These are phyloP conservation scores for Myotis myotis DNA, from an alignment of 2,797 vertebrate species.

Conservation along the genomic window DNA sequence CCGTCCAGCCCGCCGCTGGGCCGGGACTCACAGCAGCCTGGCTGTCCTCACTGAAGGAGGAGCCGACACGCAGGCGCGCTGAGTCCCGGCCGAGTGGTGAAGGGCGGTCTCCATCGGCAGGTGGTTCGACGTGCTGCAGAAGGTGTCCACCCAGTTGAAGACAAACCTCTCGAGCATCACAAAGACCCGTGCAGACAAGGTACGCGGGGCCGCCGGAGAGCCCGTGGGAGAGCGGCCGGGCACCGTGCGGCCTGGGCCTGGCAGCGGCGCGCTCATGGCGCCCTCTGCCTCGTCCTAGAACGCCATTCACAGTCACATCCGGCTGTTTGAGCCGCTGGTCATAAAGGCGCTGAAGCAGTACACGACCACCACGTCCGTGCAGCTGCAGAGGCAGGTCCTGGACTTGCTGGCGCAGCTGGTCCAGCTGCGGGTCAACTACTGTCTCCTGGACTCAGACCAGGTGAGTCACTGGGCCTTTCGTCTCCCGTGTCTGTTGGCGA, in stretches of 20 bases:
- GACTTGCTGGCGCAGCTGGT: conserved; percentile 97
- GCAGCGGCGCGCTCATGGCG: fast-evolving
- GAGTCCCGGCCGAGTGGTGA: neutral
- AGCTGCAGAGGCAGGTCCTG: conserved; percentile 95
- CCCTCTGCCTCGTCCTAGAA: conserved; percentile 85
- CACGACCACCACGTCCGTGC: conserved; percentile 96
- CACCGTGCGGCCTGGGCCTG: too few species aligned
- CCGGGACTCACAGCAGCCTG: fast-evolving
- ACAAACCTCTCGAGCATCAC: conserved; percentile 91
- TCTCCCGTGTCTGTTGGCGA: fast-evolving
- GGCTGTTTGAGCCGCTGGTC: conserved; percentile 97
- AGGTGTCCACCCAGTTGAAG: conserved; percentile 93
- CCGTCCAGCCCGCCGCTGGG: neutral
- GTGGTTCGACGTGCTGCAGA: conserved; percentile 99
- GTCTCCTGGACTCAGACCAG: conserved; percentile 98
- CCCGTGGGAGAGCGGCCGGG: too few species aligned
- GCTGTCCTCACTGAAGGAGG: too few species aligned
- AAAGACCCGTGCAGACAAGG: conserved; percentile 96
- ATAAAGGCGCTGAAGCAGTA: conserved; percentile 99
- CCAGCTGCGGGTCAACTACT: conserved; percentile 98
- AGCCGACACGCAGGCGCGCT: neutral
- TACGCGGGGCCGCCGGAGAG: conserved; percentile 65
- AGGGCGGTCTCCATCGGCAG: conserved; percentile 76
- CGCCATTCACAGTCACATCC: conserved; percentile 97
- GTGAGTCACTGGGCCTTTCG: conserved; percentile 78